phyloP scores from a whole-genome alignment of 2,888 invertebrate genomes.

The Trichopria drosophilae region DNA sequence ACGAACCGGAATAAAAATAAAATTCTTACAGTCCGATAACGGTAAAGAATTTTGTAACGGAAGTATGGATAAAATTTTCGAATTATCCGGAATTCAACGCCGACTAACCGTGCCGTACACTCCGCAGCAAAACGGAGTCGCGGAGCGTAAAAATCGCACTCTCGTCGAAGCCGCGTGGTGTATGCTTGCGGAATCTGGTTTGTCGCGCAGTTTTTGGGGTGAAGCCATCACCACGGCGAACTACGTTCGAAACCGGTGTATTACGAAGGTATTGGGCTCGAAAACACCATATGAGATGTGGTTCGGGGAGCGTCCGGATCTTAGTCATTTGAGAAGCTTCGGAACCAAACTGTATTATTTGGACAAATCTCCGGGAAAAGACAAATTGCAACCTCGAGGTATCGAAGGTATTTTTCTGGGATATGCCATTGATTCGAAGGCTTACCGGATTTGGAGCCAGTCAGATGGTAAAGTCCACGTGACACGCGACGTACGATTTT shows the following conservation, averaged over 20 bases:
- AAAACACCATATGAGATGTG: constrained; percentile 17
- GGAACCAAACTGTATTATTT: constrained; percentile 26
- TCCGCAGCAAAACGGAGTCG: constrained; percentile 44
- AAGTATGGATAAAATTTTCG: constrained; percentile 1
- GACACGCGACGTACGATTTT: too few species aligned
- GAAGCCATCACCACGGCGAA: constrained; percentile 21
- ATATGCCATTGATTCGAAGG: constrained; percentile 6
- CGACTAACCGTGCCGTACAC: constrained; percentile 38
- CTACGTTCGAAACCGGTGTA: constrained; percentile 23
- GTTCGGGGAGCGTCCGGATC: constrained; percentile 25
- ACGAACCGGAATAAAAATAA: constrained; percentile 22
- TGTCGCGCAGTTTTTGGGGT: constrained; percentile 22
- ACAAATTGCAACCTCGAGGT: constrained; percentile 22
- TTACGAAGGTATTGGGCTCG: constrained; percentile 4
- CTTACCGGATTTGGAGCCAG: constrained; percentile 5
- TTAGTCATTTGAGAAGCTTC: constrained; percentile 35
- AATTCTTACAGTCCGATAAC: constrained; percentile 27
- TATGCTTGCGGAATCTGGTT: constrained; percentile 10
- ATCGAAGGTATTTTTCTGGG: constrained; percentile 24
- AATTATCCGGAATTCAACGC: constrained; percentile 37
- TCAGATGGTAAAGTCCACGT: neutral
- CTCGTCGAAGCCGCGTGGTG: constrained; percentile 31
- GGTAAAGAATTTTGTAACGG: constrained; percentile 23
- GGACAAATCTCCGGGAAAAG: constrained; percentile 9
- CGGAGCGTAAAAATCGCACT: constrained; percentile 45